Evolutionary conservation across 2,113 vertebrate species (phyloP).

Genomic region (Genyomyrus donnyi): DNA sequence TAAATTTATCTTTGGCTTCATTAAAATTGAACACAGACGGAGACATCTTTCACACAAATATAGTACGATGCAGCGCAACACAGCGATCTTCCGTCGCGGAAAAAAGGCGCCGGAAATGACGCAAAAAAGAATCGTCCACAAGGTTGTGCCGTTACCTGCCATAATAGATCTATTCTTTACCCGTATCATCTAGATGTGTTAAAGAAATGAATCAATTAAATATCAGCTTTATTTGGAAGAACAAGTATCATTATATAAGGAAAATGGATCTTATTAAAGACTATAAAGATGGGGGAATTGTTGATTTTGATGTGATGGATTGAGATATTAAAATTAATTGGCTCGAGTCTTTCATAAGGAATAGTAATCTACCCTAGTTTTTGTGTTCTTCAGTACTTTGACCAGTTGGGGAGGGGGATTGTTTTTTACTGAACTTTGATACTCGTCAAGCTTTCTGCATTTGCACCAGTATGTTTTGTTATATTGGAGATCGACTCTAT

Average conservation of each 20-base stretch:
- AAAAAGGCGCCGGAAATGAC: background rate
- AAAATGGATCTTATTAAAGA: background rate
- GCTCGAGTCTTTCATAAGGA: background rate
- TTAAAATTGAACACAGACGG: constrained; percentile 55
- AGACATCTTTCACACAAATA: constrained; percentile 53
- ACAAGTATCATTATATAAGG: background rate
- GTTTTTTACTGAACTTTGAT: background rate
- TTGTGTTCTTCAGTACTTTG: background rate
- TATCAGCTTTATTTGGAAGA: background rate
- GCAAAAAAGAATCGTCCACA: background rate
- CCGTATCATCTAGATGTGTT: background rate
- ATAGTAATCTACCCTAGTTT: background rate
- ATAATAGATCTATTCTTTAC: background rate
- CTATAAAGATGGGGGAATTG: background rate
- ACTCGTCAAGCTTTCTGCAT: background rate
- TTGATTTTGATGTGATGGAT: background rate
- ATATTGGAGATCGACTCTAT: no score
- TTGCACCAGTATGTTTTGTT: no score
- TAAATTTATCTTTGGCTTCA: constrained; percentile 63
- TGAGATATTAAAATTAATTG: background rate
- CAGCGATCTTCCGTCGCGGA: background rate
- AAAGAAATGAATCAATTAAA: background rate
- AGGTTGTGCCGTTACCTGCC: background rate
- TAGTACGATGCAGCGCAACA: background rate
- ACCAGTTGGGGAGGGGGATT: background rate